Percentiles rank a stretch among this genome's conserved stretches.
Conservation (phyloP, 92 coral and sea anemone species). For the Porites cylindrica region DNA sequence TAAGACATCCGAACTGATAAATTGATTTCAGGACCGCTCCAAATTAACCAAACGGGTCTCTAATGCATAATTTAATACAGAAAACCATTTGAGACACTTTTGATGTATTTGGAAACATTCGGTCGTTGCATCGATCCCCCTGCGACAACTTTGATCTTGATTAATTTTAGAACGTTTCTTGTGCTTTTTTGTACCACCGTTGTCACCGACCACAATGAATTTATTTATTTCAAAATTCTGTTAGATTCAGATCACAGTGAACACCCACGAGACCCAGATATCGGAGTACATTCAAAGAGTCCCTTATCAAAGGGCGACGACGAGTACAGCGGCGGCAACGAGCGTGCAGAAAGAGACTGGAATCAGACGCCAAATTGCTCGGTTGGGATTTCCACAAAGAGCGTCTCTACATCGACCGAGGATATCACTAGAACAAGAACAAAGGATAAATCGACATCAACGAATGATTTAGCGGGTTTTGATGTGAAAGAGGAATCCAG, state of each 20-base stretch:
- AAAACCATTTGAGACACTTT: no score
- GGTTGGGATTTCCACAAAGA: slow-evolving; percentile 36
- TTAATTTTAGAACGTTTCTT: not conserved
- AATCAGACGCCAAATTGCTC: slow-evolving; percentile 21
- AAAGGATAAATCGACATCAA: slow-evolving; percentile 86
- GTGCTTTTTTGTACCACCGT: not conserved
- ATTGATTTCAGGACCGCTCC: no score
- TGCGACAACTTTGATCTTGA: no score
- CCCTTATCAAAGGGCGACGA: not conserved
- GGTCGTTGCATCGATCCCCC: no score
- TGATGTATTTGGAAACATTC: no score
- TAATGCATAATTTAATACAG: no score
- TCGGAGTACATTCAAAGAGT: not conserved
- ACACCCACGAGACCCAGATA: slow-evolving; percentile 13
- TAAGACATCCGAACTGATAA: no score
- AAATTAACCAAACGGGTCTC: no score
- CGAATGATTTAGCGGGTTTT: slow-evolving; percentile 68
- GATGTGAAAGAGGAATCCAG: slow-evolving; percentile 54
- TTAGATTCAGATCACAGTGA: slow-evolving; percentile 50
- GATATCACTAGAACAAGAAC: slow-evolving; percentile 42
- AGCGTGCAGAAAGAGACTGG: slow-evolving; percentile 11
- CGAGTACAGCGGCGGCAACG: slow-evolving; percentile 9
- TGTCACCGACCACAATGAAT: not conserved
- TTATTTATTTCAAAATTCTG: not conserved
- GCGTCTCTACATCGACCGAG: slow-evolving; percentile 80